A percentile compares a stretch with the other conserved stretches of the same genome.
These are phyloP conservation scores for Psettodes erumei DNA, from an alignment of 2,113 vertebrate genomes.

Conservation along the genomic window DNA sequence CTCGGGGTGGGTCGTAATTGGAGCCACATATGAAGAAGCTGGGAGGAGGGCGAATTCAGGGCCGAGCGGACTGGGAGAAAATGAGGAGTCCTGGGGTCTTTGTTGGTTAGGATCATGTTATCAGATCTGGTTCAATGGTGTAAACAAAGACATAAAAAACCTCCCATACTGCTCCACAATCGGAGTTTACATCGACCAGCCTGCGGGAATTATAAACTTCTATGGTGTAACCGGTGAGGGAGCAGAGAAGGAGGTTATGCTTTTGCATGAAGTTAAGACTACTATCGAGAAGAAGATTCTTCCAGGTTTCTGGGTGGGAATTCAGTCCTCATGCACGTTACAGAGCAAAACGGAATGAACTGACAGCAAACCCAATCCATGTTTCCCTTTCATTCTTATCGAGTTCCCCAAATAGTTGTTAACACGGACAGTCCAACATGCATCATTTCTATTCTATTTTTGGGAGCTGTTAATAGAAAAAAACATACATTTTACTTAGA, in stretches of 20 bases:
- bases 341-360: conserved; percentile 53
- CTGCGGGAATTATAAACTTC: conserved; percentile 60
- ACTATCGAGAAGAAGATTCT: conserved; percentile 52
- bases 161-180: conserved; percentile 45
- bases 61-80: conserved; percentile 70
- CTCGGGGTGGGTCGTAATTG: conserved; percentile 65
- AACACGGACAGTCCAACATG: neutral
- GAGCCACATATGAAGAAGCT: conserved; percentile 57
- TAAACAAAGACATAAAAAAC: conserved; percentile 29
- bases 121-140: conserved; percentile 68
- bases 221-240: conserved; percentile 47
- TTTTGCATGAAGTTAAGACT: conserved; percentile 51
- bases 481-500: neutral
- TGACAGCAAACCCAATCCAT: too few relatives aligned
- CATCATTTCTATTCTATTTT: neutral
- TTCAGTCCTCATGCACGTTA: conserved; percentile 61
- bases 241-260: conserved; percentile 43
- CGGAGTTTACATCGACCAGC: conserved; percentile 74
- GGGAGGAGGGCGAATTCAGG: conserved; percentile 52
- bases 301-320: conserved; percentile 73
- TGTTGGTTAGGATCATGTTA: conserved; percentile 67
- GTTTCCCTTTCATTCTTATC: too few relatives aligned
- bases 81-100: conserved; percentile 72
- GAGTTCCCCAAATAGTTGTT: neutral
- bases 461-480: neutral